phyloP scores from a whole-genome alignment of 1,140 invertebrate genomes.

The Drosophila lacertosa region DNA sequence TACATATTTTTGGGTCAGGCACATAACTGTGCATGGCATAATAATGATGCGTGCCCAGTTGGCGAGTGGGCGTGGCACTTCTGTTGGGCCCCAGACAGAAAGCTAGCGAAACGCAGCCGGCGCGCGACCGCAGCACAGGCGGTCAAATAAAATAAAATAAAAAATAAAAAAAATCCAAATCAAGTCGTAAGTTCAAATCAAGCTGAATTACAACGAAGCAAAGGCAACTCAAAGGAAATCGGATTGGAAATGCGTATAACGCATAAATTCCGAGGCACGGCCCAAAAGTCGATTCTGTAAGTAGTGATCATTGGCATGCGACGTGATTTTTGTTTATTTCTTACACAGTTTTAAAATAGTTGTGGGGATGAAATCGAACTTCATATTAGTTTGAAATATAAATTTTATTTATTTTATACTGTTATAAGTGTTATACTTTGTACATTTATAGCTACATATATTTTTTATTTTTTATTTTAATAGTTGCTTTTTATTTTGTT shows the following conservation, averaged over 20 bases:
- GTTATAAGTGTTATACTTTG: too few species aligned
- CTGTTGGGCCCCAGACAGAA: too few species aligned
- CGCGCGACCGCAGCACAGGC: conserved; percentile 38
- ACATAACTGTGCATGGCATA: conserved; percentile 82
- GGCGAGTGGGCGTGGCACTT: conserved; percentile 31
- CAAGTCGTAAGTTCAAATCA: conserved; percentile 52
- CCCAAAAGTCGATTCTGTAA: neutral
- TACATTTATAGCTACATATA: too few species aligned
- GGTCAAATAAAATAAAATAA: conserved; percentile 56
- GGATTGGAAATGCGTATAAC: conserved; percentile 57
- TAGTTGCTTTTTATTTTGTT: too few species aligned
- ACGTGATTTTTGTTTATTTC: conserved; percentile 1
- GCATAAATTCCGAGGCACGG: conserved; percentile 10
- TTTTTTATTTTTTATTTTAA: too few species aligned
- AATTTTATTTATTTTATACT: neutral
- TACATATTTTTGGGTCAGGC: conserved; percentile 76
- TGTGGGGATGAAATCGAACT: neutral
- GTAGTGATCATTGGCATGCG: conserved; percentile 5
- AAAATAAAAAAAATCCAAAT: conserved; percentile 35
- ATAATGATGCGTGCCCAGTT: conserved; percentile 68
- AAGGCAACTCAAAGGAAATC: conserved; percentile 53
- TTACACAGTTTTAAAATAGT: neutral
- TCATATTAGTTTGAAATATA: neutral
- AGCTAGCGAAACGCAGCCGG: conserved; percentile 42
- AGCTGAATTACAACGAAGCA: conserved; percentile 11